phyloP scores from a whole-genome alignment of 2,113 vertebrate genomes.

The Salvelinus alpinus region DNA sequence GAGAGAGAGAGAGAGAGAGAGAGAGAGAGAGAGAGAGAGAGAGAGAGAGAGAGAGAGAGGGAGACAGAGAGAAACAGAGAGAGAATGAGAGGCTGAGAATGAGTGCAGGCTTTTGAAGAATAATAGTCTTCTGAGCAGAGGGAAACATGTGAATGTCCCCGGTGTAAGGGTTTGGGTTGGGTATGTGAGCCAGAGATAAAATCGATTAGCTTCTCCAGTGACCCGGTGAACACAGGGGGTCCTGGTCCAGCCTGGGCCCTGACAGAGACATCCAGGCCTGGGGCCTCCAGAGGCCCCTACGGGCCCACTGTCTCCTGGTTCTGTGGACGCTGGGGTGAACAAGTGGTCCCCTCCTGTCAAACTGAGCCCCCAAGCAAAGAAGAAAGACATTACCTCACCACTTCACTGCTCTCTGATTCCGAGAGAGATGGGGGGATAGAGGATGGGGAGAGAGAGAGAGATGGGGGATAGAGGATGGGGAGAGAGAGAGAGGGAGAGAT shows the following conservation, averaged over 20 bases:
- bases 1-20: not conserved
- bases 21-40: constrained; percentile 23
- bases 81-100: constrained; percentile 19
- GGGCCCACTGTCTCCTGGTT: constrained; percentile 30
- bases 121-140: constrained; percentile 49
- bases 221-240: constrained; percentile 83
- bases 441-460: constrained; percentile 49
- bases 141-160: constrained; percentile 64
- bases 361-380: constrained; percentile 62
- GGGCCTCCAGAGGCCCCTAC: constrained; percentile 52
- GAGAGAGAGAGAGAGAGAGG: constrained; percentile 5
- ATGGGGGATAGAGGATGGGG: constrained; percentile 32
- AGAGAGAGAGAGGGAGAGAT: not conserved
- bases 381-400: constrained; percentile 59
- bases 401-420: constrained; percentile 66
- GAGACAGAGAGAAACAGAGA: no score
- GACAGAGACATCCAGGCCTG: constrained; percentile 64
- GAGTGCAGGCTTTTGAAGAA: constrained; percentile 27
- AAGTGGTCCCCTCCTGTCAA: constrained; percentile 72
- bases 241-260: constrained; percentile 56
- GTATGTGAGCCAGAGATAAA: constrained; percentile 83
- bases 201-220: constrained; percentile 97
- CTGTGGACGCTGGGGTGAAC: constrained; percentile 69
- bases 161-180: constrained; percentile 53
- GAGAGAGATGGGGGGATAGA: constrained; percentile 58